These are phyloP conservation scores for Salminus brasiliensis DNA, from an alignment of 2,113 vertebrate species.

Conservation along the genomic window DNA sequence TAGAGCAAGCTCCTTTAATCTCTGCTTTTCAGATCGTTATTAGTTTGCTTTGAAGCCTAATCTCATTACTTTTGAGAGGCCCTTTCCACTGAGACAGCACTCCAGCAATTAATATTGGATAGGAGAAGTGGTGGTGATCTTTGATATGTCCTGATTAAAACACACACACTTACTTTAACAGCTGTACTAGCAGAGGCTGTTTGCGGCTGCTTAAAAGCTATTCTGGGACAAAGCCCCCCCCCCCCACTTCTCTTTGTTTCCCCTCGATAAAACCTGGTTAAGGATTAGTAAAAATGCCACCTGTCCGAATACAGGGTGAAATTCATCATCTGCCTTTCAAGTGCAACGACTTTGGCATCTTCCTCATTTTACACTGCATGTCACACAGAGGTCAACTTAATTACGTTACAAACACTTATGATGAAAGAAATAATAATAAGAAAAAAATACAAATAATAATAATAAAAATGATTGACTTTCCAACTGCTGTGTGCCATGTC, in stretches of 20 bases:
- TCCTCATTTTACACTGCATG: not conserved
- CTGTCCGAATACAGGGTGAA: conserved; percentile 30
- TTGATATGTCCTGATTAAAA: conserved; percentile 17
- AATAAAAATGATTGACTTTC: conserved; percentile 36
- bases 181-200: conserved; percentile 21
- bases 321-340: conserved; percentile 47
- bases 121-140: conserved; percentile 18
- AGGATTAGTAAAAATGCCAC: conserved; percentile 53
- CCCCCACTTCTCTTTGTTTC: not conserved
- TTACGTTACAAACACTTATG: conserved; percentile 43
- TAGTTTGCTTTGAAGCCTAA: conserved; percentile 49
- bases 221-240: conserved; percentile 22
- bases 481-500: not conserved
- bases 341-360: conserved; percentile 27
- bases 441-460: conserved; percentile 15
- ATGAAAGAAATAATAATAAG: conserved; percentile 12
- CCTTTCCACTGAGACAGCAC: conserved; percentile 24
- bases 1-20: conserved; percentile 31
- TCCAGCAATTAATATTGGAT: conserved; percentile 47
- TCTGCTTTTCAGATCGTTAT: conserved; percentile 44
- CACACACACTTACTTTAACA: conserved; percentile 8
- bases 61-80: conserved; percentile 42
- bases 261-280: conserved; percentile 17
- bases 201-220: conserved; percentile 38
- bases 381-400: conserved; percentile 40